Evolutionary conservation across 2,888 invertebrate genomes (phyloP), one percentile per base, ranked within the genome.

Genomic region (Dasypogon diadema): DNA sequence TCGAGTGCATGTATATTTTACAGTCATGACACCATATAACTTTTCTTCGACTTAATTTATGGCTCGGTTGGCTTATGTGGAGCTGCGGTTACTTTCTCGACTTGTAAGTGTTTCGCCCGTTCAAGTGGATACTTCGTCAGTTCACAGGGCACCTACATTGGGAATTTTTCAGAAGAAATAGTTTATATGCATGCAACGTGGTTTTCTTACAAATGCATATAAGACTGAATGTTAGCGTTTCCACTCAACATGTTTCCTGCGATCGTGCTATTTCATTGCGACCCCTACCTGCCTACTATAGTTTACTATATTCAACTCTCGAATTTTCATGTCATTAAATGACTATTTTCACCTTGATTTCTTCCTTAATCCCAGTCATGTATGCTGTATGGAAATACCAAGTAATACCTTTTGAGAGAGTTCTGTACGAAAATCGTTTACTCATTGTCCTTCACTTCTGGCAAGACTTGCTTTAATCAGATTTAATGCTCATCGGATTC

Each of bases 41-140:
- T 65, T 65, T 46, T 16, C 26, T 46, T 24, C 8, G 65, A 65
- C 65, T 42, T 46, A 65, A 65, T 65, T 65, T 65, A 65, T 65
- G 37, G 22, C 65, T 22, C 46, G 22, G 46, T 37, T 46, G 65
- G 46, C 24, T 65, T 65, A 46, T 65, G n/a, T 24, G 26, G 46
- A 24, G 46, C 65, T 65, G 65, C 24, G 46, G 65, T 48, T 65
- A 22, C 46, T 65, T 65, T 65, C 65, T 65, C 48, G 22, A 46
- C 16, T 21, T 46, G 65, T 22, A 48, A 65, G 37, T 65, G 37
- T 65, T 65, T 16, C 58, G 34, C n/a, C n/a, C 65, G 48, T 22
- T 22, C 48, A 65, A 65, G 48, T 65, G 46, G 37, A 65, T 65
- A 10, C 46, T 18, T 24, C 24, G 1, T 5, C 8, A 21, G 46